Conservation (phyloP, 1,140 invertebrate genomes). For the Probaryconus sp. region DNA sequence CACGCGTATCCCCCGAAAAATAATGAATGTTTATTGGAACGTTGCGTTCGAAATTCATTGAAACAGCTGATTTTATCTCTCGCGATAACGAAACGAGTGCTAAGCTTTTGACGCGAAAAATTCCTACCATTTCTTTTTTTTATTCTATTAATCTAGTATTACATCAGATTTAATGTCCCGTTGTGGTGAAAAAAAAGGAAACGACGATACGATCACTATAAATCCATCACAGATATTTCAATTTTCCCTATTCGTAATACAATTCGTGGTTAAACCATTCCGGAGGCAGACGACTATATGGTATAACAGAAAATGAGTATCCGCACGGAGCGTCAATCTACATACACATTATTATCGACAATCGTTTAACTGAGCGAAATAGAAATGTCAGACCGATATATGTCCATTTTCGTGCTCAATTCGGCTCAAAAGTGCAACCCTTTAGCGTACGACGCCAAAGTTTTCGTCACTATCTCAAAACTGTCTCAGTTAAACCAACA, state of each 20-base stretch:
- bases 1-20: no score
- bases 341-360: constrained; percentile 44
- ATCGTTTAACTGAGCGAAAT: constrained; percentile 47
- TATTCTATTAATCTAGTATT: no score
- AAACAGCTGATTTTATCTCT: no score
- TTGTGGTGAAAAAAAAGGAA: constrained; percentile 24
- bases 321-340: constrained; percentile 25
- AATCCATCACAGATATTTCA: constrained; percentile 34
- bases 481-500: not conserved
- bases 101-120: no score
- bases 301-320: constrained; percentile 25
- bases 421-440: not conserved
- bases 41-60: no score
- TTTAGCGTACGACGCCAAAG: not conserved
- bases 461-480: constrained; percentile 38
- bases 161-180: no score
- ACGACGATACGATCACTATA: constrained; percentile 19
- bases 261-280: constrained; percentile 29
- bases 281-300: not conserved
- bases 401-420: constrained; percentile 7
- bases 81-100: no score
- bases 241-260: constrained; percentile 28
- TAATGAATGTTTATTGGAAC: no score
- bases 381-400: constrained; percentile 35
- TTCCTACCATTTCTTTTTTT: no score